phyloP scores from a whole-genome alignment of 2,888 invertebrate genomes.

The Vanessa cardui region DNA sequence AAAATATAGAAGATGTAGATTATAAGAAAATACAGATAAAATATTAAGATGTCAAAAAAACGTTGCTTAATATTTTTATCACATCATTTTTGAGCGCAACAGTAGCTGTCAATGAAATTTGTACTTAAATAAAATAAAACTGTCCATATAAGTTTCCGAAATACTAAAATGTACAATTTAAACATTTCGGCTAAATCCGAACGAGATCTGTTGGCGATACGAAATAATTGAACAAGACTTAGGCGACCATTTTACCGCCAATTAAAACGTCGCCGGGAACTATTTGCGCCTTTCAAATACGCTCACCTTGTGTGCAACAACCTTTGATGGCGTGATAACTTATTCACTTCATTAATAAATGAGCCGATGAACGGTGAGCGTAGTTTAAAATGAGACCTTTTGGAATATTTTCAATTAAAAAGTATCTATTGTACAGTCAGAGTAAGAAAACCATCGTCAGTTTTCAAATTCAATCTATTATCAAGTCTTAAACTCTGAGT shows the following conservation, averaged over 20 bases:
- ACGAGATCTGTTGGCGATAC: slow-evolving; percentile 22
- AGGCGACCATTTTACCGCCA: slow-evolving; percentile 29
- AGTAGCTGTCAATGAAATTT: not conserved
- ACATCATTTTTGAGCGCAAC: too few species aligned
- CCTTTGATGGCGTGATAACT: slow-evolving; percentile 28
- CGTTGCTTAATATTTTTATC: too few species aligned
- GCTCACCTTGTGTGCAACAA: slow-evolving; percentile 24
- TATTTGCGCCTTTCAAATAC: slow-evolving; percentile 29
- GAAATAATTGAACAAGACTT: slow-evolving; percentile 22
- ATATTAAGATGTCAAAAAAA: too few species aligned
- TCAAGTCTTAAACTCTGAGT: too few species aligned
- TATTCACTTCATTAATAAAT: slow-evolving; percentile 14
- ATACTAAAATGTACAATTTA: slow-evolving; percentile 7
- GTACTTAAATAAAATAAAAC: not conserved
- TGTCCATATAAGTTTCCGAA: not conserved
- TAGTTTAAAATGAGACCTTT: not conserved
- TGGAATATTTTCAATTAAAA: not conserved
- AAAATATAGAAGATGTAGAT: too few species aligned
- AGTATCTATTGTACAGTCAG: not conserved
- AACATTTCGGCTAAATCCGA: slow-evolving; percentile 12
- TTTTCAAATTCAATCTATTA: too few species aligned
- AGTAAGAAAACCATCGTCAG: too few species aligned
- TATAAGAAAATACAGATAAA: too few species aligned
- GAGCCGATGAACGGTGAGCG: not conserved
- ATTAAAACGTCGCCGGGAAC: slow-evolving; percentile 26